A percentile compares a stretch with the other conserved stretches of the same genome.
Conservation (phyloP, 2,797 vertebrate genomes). For the Enteromius unitaeniatus region DNA sequence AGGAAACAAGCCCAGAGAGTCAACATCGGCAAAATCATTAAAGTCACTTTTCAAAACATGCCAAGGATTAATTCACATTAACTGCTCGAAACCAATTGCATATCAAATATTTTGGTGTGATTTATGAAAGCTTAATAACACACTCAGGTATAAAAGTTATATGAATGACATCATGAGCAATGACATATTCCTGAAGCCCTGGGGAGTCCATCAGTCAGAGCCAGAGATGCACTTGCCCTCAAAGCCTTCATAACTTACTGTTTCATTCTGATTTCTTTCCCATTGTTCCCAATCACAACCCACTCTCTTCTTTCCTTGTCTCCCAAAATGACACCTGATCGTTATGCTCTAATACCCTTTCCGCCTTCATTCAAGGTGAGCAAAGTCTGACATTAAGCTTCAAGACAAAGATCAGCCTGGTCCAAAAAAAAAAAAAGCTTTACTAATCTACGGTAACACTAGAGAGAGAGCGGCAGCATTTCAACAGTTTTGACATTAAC, state of each 20-base stretch:
- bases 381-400: conserved; percentile 50
- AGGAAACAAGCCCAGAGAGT: conserved; percentile 21
- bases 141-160: conserved; percentile 20
- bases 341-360: conserved; percentile 9
- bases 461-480: conserved; percentile 25
- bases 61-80: neutral
- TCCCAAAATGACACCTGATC: conserved; percentile 10
- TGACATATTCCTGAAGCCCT: conserved; percentile 4
- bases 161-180: conserved; percentile 24
- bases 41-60: conserved; percentile 10
- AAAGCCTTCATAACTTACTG: neutral
- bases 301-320: conserved; percentile 6
- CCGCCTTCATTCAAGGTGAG: conserved; percentile 29
- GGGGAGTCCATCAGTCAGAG: conserved; percentile 47
- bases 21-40: conserved; percentile 1
- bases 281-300: conserved; percentile 27
- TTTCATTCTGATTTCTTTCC: conserved; percentile 7
- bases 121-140: conserved; percentile 22
- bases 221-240: conserved; percentile 50
- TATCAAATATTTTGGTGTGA: neutral
- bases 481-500: conserved; percentile 32
- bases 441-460: neutral
- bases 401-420: conserved; percentile 26
- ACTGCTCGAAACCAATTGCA: neutral
- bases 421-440: conserved; percentile 39